phyloP scores from a whole-genome alignment of 92 coral and sea anemone species.

The Epizoanthus scotinus region DNA sequence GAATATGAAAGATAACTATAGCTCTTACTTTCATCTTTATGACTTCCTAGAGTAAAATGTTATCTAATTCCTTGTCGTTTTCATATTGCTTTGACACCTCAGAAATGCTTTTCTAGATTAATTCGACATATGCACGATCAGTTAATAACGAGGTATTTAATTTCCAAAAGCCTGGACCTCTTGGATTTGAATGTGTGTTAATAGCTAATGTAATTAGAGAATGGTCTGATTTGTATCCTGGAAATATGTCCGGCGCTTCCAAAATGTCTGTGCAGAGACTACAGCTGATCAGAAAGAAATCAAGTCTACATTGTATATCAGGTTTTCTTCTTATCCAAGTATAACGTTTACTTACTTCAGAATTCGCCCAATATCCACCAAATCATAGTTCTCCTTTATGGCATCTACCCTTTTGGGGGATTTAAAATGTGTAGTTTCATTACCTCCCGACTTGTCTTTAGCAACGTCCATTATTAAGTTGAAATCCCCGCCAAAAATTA shows the following conservation, averaged over 20 bases:
- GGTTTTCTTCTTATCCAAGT: neutral
- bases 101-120: neutral
- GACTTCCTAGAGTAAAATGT: neutral
- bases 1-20: conserved; percentile 13
- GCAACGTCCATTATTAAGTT: neutral
- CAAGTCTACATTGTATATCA: neutral
- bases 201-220: neutral
- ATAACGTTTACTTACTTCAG: neutral
- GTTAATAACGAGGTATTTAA: neutral
- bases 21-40: neutral
- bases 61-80: neutral
- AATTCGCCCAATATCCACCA: neutral
- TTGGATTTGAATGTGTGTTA: neutral
- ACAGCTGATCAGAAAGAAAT: no score
- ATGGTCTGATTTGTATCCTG: neutral
- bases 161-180: neutral
- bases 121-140: neutral
- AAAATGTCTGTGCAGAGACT: no score
- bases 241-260: no score
- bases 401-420: neutral
- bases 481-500: neutral
- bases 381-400: neutral
- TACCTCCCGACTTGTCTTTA: neutral
- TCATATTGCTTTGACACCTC: neutral
- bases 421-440: neutral